Percentiles rank a stretch among this genome's conserved stretches.
Conservation (phyloP, 64 coral and sea anemone genomes). For the Anthopleura sola region DNA sequence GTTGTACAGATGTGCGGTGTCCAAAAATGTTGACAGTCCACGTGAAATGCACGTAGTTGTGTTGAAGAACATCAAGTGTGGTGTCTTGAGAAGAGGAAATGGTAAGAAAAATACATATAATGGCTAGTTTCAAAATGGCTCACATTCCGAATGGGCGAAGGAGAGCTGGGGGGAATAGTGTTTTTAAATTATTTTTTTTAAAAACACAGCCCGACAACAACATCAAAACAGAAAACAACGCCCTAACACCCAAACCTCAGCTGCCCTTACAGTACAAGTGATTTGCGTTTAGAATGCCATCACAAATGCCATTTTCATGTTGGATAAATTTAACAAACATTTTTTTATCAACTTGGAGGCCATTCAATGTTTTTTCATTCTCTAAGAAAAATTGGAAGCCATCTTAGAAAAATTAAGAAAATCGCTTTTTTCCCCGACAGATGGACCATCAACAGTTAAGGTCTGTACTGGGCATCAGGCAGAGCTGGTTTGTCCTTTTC, state of each 20-base stretch:
- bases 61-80: slow-evolving; percentile 8
- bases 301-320: background rate
- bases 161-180: too few relatives aligned
- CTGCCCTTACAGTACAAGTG: too few relatives aligned
- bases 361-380: background rate
- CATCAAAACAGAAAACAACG: too few relatives aligned
- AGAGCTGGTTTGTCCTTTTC: background rate
- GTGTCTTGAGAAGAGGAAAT: background rate
- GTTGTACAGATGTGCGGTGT: background rate
- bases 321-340: background rate
- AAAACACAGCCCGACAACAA: too few relatives aligned
- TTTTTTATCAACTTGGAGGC: background rate
- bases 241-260: too few relatives aligned
- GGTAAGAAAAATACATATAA: background rate
- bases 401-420: too few relatives aligned
- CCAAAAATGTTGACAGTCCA: slow-evolving; percentile 7
- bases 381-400: too few relatives aligned
- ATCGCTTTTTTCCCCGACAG: background rate
- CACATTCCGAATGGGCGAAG: too few relatives aligned
- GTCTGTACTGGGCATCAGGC: background rate
- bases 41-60: slow-evolving; percentile 3
- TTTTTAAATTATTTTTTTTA: too few relatives aligned
- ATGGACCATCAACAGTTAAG: background rate
- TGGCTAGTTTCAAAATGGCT: too few relatives aligned
- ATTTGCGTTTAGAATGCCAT: too few relatives aligned